Evolutionary conservation across 2,888 invertebrate genomes (phyloP).

Genomic region (Galerucella pusilla): DNA sequence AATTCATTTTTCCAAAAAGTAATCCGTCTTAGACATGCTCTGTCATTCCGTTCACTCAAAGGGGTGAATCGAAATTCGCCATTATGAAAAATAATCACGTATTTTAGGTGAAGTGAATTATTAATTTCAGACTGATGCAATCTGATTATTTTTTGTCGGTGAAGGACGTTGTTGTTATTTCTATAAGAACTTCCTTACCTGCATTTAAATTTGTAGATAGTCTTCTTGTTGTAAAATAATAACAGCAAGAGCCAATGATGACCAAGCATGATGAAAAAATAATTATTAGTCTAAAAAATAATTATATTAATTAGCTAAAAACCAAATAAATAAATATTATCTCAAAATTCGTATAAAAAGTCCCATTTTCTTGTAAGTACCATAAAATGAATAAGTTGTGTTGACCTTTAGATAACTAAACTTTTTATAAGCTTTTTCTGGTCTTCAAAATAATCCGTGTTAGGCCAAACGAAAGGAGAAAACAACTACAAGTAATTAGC

Average conservation of each 20-base stretch:
- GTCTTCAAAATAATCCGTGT: too few species aligned
- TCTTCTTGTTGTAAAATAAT: not conserved
- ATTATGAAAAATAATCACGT: not conserved
- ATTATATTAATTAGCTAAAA: not conserved
- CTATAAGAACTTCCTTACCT: not conserved
- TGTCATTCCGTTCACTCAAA: not conserved
- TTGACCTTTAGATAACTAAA: too few species aligned
- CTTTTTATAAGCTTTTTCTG: too few species aligned
- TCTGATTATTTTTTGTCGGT: too few species aligned
- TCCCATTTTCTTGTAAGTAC: too few species aligned
- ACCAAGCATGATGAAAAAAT: not conserved
- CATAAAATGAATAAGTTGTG: too few species aligned
- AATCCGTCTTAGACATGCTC: conserved; percentile 1
- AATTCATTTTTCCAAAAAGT: conserved; percentile 1
- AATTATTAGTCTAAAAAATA: not conserved
- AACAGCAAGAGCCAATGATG: not conserved
- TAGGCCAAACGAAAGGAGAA: too few species aligned
- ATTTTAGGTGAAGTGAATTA: not conserved
- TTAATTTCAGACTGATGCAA: not conserved
- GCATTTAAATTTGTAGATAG: not conserved
- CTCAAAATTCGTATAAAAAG: too few species aligned
- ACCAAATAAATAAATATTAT: too few species aligned
- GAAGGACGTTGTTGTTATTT: too few species aligned
- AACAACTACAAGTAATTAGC: too few species aligned
- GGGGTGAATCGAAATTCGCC: not conserved